Conservation (phyloP, 2,113 vertebrate genomes). For the Pogona vitticeps region DNA sequence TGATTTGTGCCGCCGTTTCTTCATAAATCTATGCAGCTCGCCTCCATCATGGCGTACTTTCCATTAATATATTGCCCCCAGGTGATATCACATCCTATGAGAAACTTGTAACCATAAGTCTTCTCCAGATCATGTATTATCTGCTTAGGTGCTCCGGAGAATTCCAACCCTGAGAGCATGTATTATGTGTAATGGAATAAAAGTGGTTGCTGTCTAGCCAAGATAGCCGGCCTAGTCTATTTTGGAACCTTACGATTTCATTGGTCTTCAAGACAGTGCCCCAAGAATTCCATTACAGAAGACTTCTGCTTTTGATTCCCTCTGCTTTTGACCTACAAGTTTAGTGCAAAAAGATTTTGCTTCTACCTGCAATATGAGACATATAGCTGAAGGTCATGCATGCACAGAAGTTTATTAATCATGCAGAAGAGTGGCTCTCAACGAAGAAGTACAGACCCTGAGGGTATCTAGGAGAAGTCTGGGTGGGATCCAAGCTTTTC, state of each 20-base stretch:
- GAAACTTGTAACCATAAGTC: slow-evolving; percentile 79
- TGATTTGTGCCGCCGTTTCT: slow-evolving; percentile 79
- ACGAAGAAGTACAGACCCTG: too few relatives aligned
- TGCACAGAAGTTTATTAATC: too few relatives aligned
- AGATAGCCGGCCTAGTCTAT: slow-evolving; percentile 61
- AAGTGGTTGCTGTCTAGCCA: slow-evolving; percentile 70
- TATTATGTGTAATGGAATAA: slow-evolving; percentile 80
- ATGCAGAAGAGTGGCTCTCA: too few relatives aligned
- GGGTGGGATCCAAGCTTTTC: too few relatives aligned
- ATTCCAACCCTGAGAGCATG: slow-evolving; percentile 79
- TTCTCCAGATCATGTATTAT: slow-evolving; percentile 77
- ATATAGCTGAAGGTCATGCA: too few relatives aligned
- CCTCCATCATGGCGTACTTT: slow-evolving; percentile 80
- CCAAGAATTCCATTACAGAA: too few relatives aligned
- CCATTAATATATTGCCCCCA: slow-evolving; percentile 83
- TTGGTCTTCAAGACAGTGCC: slow-evolving; percentile 29
- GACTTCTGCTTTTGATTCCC: too few relatives aligned
- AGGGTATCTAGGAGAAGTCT: too few relatives aligned
- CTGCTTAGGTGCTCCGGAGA: slow-evolving; percentile 75
- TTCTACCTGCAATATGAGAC: too few relatives aligned
- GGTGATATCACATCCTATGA: slow-evolving; percentile 82
- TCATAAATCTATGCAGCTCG: slow-evolving; percentile 78
- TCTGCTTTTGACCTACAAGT: too few relatives aligned
- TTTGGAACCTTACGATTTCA: slow-evolving; percentile 21
- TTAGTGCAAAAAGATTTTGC: too few relatives aligned